Base-by-base conservation (phyloP, 2,888 invertebrate genomes). In the Antheraea assamensis region DNA sequence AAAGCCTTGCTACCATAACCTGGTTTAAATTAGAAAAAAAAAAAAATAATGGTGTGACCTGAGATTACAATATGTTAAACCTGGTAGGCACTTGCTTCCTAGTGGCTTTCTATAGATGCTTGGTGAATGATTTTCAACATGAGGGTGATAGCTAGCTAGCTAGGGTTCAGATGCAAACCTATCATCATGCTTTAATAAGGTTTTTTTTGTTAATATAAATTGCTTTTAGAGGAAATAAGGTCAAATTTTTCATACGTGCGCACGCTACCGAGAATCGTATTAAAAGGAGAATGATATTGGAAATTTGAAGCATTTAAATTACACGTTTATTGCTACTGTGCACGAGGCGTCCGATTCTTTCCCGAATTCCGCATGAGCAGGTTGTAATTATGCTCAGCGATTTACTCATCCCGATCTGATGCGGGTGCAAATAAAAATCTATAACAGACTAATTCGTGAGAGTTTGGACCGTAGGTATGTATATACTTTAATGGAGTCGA, bases 291-390 rank as follows among this genome's bases (percentile, higher is more conserved):
- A 42, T 19, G 24, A 73, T 70, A 31, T 90, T 91, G 88, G 90
- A 93, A 92, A 94, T 94, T 90, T 88, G 90, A 94, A 94, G 90
- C 91, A 94, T 94, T 94, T 94, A 94, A 94, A 94, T 94, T 94
- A 90, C 90, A 91, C 88, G 92, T 92, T 42, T 92, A 89, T 88
- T 89, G 94, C 94, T 94, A 94, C 94, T 88, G 94, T 94, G 93
- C 93, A 90, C 90, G 90, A 90, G 89, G 87, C 85, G 80, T 83
- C 79, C 83, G 85, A 84, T 82, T 83, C 83, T 85, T 85, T 88
- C 85, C 86, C 91, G 90, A 93, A 94, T 94, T 92, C 89, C 90
- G 81, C 80, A n/a, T 83, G 81, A 83, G 83, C 85, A 85, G 81
- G 88, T 89, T 92, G 90, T 93, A 92, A 94, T 94, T 93, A 94